Evolutionary conservation across 2,113 vertebrate genomes (phyloP).

Genomic region (Cyanistes caeruleus): DNA sequence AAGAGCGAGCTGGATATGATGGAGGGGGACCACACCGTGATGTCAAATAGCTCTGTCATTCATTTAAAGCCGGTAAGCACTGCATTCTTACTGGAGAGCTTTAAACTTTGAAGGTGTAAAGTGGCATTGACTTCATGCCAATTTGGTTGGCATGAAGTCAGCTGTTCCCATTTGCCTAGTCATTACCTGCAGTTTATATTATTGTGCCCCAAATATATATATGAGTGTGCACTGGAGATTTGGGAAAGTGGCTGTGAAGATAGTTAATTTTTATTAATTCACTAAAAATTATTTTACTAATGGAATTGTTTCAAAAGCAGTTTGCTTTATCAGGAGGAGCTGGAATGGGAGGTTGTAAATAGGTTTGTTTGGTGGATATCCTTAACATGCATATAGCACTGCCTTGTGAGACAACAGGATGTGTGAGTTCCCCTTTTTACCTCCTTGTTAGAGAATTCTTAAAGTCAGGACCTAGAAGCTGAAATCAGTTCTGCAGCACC

Average conservation of each 20-base stretch:
- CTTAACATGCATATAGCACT: neutral
- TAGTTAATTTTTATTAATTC: neutral
- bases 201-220: neutral
- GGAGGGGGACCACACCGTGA: constrained; percentile 96
- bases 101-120: neutral
- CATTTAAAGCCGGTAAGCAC: constrained; percentile 90
- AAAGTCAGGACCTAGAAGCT: neutral
- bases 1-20: constrained; percentile 95
- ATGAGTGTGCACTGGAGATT: neutral
- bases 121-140: no score
- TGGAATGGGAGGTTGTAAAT: neutral
- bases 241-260: neutral
- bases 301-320: neutral
- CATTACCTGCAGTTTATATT: neutral
- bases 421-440: neutral
- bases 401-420: neutral
- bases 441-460: neutral
- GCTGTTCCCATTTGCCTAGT: neutral
- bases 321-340: neutral
- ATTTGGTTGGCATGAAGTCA: neutral
- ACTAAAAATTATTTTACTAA: neutral
- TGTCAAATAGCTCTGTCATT: constrained; percentile 98
- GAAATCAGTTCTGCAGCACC: neutral
- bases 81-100: neutral
- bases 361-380: neutral